Evolutionary conservation across 2,888 invertebrate genomes (phyloP), one percentile per base, ranked within the genome.

Genomic region (Laspeyria flexula): DNA sequence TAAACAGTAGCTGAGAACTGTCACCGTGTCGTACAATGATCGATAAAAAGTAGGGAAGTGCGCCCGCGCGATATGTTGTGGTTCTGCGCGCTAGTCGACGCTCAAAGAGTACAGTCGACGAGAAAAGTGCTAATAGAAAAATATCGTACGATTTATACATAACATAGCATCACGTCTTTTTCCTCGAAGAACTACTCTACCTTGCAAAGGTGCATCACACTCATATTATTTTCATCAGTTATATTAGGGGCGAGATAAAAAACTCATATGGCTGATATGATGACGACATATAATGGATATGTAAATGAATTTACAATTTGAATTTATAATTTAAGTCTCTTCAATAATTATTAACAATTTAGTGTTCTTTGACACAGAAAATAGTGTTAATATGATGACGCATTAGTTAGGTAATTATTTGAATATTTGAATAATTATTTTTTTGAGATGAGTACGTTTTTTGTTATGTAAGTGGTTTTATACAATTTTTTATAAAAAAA

Each of bases 11-110:
- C 64, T 78, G 79, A 69, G 79, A 85, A 82, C 73, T 67, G 65
- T 72, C 72, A 73, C 55, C 66, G 62, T 61, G 52, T 58, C 48
- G 55, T 60, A 76, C 70, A 74, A 77, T 77, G 59, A 72, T 73
- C 73, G 72, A 71, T 72, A 82, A 83, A 82, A 85, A 83, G 68
- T 60, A 55, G 72, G 85, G 79, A 85, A 85, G 71, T 60, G 52
- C 46, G 55, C 43, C 43, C 51, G 66, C 51, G 61, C 55, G 53
- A 55, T 60, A 57, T 65, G 50, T 60, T 64, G 59, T 52, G 45
- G 58, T 58, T 62, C 57, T 51, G 55, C 50, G 49, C 60, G 57
- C 53, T 60, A 65, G 37, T 51, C 43, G 38, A 55, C 48, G 30
- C 35, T 50, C 23, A 31, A 23, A 31, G 9, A 0, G 78, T 74